These are phyloP conservation scores for Leptinotarsa peninsularis DNA, from an alignment of 2,888 invertebrate genomes.

Conservation along the genomic window DNA sequence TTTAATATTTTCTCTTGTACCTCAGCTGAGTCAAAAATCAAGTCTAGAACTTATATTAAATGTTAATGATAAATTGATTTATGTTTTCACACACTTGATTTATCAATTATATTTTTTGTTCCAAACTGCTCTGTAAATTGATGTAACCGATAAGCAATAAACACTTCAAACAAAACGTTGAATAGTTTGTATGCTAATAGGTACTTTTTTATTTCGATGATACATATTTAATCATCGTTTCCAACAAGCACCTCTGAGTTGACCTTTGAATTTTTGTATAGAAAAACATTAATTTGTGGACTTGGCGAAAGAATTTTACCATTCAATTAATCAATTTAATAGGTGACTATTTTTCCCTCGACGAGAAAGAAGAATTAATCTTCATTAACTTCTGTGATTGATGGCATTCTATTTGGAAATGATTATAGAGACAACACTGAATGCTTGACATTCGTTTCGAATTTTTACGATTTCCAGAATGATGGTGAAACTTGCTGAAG, in stretches of 20 bases:
- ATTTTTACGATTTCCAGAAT: neutral
- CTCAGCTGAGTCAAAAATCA: too few relatives aligned
- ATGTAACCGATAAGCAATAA: too few relatives aligned
- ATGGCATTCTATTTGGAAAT: conserved; percentile 2
- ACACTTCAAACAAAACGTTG: too few relatives aligned
- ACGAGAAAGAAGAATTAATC: conserved; percentile 2
- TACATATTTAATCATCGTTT: too few relatives aligned
- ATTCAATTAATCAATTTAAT: conserved; percentile 2
- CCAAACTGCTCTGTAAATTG: too few relatives aligned
- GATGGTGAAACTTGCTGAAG: conserved; percentile 10
- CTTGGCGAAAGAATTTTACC: neutral
- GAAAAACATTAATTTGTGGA: neutral
- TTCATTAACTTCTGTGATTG: conserved; percentile 6
- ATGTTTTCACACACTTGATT: too few relatives aligned
- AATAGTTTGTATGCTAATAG: too few relatives aligned
- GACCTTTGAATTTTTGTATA: neutral
- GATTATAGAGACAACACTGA: conserved; percentile 1
- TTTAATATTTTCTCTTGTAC: too few relatives aligned
- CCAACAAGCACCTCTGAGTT: neutral
- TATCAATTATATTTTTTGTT: too few relatives aligned
- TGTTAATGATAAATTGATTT: too few relatives aligned
- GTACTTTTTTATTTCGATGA: too few relatives aligned
- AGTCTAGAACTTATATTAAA: too few relatives aligned
- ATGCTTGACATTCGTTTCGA: conserved; percentile 11
- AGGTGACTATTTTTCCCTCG: neutral